Base-by-base conservation (phyloP, 2,113 vertebrate genomes). In the Gymnorhina tibicen region DNA sequence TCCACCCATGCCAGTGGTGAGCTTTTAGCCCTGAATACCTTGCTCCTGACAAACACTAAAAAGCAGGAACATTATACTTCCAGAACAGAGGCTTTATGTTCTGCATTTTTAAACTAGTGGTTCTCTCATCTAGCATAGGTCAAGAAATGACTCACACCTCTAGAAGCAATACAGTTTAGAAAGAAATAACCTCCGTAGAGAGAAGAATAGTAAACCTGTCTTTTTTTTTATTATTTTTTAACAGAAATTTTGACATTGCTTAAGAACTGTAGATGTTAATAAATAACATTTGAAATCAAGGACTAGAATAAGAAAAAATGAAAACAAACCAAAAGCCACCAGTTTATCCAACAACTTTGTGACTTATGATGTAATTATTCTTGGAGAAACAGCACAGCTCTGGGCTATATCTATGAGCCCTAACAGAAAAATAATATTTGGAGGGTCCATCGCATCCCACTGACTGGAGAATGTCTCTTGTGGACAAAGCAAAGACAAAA, bases 391-490 rank as follows among this genome's bases (percentile, higher is more conserved):
- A 72, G 42, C 70, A 77, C 37, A 66, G 27, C 24, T 49, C 7
- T 24, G 12, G 10, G 37, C 26, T n/a, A 16, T 12, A 33, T 30
- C 56, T 42, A 13, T 3, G n/a, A 76, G 24, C 22, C 13, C 23
- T 24, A 64, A 27, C 0, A 5, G 33, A 28, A 68, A 21, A 69
- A 22, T 3, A 23, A 7, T 0, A 27, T 18, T 32, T 20, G 33
- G 9, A 42, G 19, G 13, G 24, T 27, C 64, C 16, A 64, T 52
- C 39, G 17, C 32, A 24, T 44, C 30, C 30, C 41, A 32, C 4
- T 2, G 35, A 39, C 44, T 11, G 30, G 39, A 77, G 5, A 11
- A 39, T 1, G 7, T 16, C 44, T 55, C 33, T 26, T 26, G n/a
- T 14, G 9, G 23, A 42, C 11, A 56, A 64, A 42, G 20, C 27